A percentile compares a stretch with the other conserved stretches of the same genome.
These are phyloP conservation scores for Rhinichthys klamathensis DNA, from an alignment of 2,113 vertebrate genomes.

Conservation along the genomic window DNA sequence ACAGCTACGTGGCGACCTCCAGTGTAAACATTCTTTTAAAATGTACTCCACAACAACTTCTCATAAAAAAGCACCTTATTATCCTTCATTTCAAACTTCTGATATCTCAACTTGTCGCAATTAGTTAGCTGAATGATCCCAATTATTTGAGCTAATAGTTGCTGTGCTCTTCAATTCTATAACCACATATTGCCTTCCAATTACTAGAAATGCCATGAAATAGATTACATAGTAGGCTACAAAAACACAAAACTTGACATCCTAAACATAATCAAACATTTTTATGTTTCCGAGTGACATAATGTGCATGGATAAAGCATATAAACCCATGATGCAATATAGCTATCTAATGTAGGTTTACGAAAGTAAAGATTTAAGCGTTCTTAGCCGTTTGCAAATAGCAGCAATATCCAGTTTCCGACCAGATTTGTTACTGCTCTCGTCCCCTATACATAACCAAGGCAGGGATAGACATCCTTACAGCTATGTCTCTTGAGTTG, in stretches of 20 bases:
- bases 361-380: background rate
- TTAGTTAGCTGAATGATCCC: background rate
- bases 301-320: background rate
- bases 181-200: background rate
- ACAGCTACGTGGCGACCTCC: background rate
- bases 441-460: background rate
- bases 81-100: background rate
- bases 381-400: background rate
- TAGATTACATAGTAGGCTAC: background rate
- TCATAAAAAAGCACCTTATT: background rate
- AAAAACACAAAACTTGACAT: background rate
- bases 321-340: background rate
- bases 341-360: background rate
- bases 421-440: background rate
- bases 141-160: background rate
- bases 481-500: slow-evolving; percentile 59
- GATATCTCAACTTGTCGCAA: background rate
- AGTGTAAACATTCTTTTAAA: background rate
- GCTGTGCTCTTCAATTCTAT: background rate
- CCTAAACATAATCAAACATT: background rate
- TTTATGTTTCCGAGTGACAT: background rate
- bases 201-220: background rate
- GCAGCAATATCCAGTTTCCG: background rate
- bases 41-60: background rate
- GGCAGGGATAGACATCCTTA: no score